Evolutionary conservation across 1,140 invertebrate genomes (phyloP).

Genomic region (Nautilus pompilius): DNA sequence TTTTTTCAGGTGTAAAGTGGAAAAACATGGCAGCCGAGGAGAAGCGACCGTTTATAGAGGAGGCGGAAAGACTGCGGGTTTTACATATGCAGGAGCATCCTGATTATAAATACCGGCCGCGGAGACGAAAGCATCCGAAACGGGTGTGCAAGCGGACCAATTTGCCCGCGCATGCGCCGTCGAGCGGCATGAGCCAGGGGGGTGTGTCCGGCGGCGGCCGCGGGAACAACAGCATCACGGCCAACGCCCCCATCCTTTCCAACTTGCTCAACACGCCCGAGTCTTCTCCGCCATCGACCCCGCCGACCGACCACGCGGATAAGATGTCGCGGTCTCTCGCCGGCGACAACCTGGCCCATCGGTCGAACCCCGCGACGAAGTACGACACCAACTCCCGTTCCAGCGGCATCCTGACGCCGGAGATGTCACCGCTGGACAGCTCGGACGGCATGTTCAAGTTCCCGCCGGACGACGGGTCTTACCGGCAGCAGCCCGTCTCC

Average conservation of each 20-base stretch:
- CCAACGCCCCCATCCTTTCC: slow-evolving; percentile 11
- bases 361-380: background rate
- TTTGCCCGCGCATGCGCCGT: background rate
- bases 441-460: slow-evolving; percentile 13
- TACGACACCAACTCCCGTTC: slow-evolving; percentile 1
- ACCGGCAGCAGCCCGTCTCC: background rate
- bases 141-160: slow-evolving; percentile 5
- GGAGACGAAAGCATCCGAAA: slow-evolving; percentile 55
- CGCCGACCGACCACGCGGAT: slow-evolving; percentile 4
- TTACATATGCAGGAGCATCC: slow-evolving; percentile 99
- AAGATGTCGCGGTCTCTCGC: background rate
- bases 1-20: slow-evolving; percentile 84
- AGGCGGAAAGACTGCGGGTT: slow-evolving; percentile 91
- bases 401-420: slow-evolving; percentile 19
- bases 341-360: slow-evolving; percentile 3
- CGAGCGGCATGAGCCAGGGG: background rate
- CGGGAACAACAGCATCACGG: background rate
- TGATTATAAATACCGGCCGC: slow-evolving; percentile 89
- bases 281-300: slow-evolving; percentile 25
- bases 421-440: slow-evolving; percentile 19
- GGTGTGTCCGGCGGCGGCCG: background rate
- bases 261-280: slow-evolving; percentile 28
- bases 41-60: slow-evolving; percentile 96
- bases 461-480: slow-evolving; percentile 3
- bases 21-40: slow-evolving; percentile 88